Evolutionary conservation across 2,113 vertebrate genomes (phyloP).

Genomic region (Gymnorhina tibicen): DNA sequence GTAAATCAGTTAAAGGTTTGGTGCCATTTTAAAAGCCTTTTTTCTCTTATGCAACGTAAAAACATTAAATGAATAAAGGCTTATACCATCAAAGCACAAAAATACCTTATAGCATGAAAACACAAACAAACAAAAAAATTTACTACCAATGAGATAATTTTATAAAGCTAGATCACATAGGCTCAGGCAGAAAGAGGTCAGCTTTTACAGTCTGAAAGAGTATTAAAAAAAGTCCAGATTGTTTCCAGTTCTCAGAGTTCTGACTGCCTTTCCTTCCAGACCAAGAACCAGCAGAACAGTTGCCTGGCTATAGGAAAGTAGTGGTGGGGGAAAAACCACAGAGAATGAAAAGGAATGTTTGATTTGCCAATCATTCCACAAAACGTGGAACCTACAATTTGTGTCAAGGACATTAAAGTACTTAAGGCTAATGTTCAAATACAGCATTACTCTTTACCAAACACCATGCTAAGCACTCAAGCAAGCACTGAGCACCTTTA

Average conservation of each 20-base stretch:
- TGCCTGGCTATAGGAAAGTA: neutral
- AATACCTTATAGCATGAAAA: neutral
- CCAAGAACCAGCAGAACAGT: neutral
- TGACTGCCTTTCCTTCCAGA: neutral
- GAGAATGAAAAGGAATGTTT: neutral
- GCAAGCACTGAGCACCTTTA: neutral
- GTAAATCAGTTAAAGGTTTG: neutral
- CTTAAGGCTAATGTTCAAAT: neutral
- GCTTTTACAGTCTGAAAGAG: neutral
- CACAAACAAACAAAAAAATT: neutral
- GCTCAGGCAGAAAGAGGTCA: neutral
- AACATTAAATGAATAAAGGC: neutral
- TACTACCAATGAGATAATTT: neutral
- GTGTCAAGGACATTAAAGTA: neutral
- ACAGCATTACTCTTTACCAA: neutral
- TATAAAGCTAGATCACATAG: neutral
- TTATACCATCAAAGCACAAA: neutral
- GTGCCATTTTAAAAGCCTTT: neutral
- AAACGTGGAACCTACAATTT: neutral
- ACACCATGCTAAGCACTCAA: neutral
- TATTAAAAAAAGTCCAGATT: neutral
- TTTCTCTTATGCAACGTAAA: neutral
- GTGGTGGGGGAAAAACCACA: fast-evolving
- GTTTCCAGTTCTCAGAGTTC: slow-evolving; percentile 1
- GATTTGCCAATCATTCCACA: neutral